Base-by-base conservation (phyloP, 2,113 vertebrate species). In the Cyprinodon brontotheroides region DNA sequence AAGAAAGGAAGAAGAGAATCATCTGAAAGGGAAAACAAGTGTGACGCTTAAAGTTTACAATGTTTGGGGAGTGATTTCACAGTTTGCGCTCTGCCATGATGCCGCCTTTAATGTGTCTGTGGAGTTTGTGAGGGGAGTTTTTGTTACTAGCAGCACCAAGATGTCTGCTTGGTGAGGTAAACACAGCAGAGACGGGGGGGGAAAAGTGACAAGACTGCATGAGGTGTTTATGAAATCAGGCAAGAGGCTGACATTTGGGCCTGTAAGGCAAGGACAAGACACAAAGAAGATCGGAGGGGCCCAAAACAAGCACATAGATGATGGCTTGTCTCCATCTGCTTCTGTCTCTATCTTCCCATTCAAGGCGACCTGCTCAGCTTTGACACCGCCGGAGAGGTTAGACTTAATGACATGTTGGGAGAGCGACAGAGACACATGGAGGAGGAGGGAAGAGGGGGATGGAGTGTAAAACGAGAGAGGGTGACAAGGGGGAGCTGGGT, bases 151-250 rank as follows among this genome's bases (percentile, higher is more conserved):
- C 89, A 86, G 89, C 85, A 86, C 84, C 74, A 76, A 92, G 89
- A 86, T 84, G 89, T 89, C 85, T 91, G 85, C 86, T 92, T 72
- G 81, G 76, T 82, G 90, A 93, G 86, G 86, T 93, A 92, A 92
- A 92, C 90, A 93, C 82, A 66, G 81, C 61, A 43, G 82, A 91
- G 92, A 92, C 4, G 20, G 50, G 50, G 50, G 5, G 50, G 17
- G 94, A 94, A 94, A 29, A 29, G 29, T 94, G 92, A 94, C 91
- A 93, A 92, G 91, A 89, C 86, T 73, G 84, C 77, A 66, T 38
- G 68, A 88, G 88, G 90, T 92, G 91, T 93, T 93, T 93, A 91
- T 89, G 87, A 87, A 92, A 91, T 65, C 80, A 83, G 80, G 81
- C 81, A 84, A 80, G 71, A 76, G 81, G 85, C 45, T 78, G 86